Base-by-base conservation (phyloP, 2,888 invertebrate genomes). In the Drosophila testacea region DNA sequence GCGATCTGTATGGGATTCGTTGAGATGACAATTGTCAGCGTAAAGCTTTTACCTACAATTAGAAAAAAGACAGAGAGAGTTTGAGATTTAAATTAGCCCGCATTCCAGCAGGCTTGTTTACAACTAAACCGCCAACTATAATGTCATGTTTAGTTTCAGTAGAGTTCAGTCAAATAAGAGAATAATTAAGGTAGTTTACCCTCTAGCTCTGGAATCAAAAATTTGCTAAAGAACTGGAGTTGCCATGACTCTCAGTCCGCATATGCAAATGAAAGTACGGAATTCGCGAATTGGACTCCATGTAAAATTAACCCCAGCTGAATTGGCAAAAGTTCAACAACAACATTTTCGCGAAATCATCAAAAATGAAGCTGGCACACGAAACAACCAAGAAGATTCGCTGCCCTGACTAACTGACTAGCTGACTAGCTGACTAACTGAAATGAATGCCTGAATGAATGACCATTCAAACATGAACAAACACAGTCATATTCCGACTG, bases 1-100 rank as follows among this genome's bases (percentile, higher is more conserved):
- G 98, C 97, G 77, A 99, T 96, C 94, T 99, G 99, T 38, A 98
- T 97, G 7, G 99, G 99, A 54, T 96, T 95, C 67, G 98, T 97
- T 79, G 97, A 97, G 90, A 99, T 95, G 91, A 97, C 97, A 93
- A 99, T 99, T 84, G 98, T 98, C 91, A 99, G 93, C 44, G 97
- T 97, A 93, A 99, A 99, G 90, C 98, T 98, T 93, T 99, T 99
- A 63, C 99, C 99, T 99, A 94, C 93, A 94, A 84, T 10, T 42
- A 46, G 75, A 13, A 32, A 6, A 6, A 32, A 32, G 3, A n/a
- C 11, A 28, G 10, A 32, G 10, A 41, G 11, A 7, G 6, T n/a
- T n/a, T 7, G 11, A 42, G 16, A 42, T n/a, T 44, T 60, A 46
- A 61, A 65, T 65, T 38, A 65, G 34, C 16, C 36, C 36, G 22